Evolutionary conservation across 2,797 vertebrate genomes (phyloP), one percentile per base, ranked within the genome.

Genomic region (Pachyuromys duprasi): DNA sequence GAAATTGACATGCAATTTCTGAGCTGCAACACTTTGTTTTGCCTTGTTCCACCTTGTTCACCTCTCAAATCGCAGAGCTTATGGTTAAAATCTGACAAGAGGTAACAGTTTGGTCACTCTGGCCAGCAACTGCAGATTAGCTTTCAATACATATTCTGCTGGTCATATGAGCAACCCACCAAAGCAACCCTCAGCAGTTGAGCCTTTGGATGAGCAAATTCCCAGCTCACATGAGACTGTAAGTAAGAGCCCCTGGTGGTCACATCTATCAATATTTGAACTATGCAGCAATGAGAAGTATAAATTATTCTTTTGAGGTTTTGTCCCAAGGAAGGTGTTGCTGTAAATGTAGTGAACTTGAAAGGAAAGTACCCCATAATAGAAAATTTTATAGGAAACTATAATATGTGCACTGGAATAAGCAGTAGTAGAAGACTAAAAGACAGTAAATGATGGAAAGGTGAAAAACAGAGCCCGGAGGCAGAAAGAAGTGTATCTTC

Each of bases 71-170:
- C 15, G 42, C 18, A 79, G 22, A 74, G 1, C 53, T 3, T 4
- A 15, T 22, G 24, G 3, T 62, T 39, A 91, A 69, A 75, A 3
- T 42, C 12, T 67, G 7, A 67, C 2, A 55, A 14, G 14, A 74
- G 2, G 24, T n/a, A 80, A 28, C 2, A 0, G 11, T 31, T 36
- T 72, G 6, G 1, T 20, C 49, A 0, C 18, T 12, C 6, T 39
- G 11, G 49, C 18, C 60, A 84, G 63, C 18, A 88, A 24, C 8
- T 9, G 18, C 14, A n/a, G 39, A 0, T 26, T 12, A 39, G 33
- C 13, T 36, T 12, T 92, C 31, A 28, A 5, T 5, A 39, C n/a
- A 57, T 1, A 76, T 2, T 11, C 31, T 57, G 2, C 12, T 42
- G 20, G 0, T 4, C 17, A 22, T 2, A 18, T 18, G 15, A 72